Conservation (phyloP, 2,797 vertebrate genomes). For the Pogonophryne albipinna region DNA sequence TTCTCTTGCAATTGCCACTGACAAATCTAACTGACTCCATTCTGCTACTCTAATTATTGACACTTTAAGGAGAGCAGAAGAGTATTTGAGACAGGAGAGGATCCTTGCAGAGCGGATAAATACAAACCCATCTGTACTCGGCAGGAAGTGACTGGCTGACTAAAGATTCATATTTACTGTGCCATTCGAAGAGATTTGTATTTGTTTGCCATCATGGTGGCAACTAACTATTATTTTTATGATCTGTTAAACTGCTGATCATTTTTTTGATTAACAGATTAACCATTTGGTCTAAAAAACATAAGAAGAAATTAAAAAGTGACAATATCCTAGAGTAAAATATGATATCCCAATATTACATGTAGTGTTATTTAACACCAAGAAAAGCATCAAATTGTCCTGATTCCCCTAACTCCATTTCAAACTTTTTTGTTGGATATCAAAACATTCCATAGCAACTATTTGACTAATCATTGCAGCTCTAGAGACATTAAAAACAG, state of each 20-base stretch:
- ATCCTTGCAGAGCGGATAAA: constrained; percentile 35
- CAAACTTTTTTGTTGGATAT: not conserved
- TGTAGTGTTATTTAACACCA: not conserved
- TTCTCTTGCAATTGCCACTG: constrained; percentile 32
- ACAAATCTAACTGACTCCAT: constrained; percentile 38
- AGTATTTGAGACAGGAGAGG: constrained; percentile 24
- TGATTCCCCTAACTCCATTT: not conserved
- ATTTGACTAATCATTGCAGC: not conserved
- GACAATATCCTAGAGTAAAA: not conserved
- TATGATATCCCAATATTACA: too few species aligned
- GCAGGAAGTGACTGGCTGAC: constrained; percentile 22
- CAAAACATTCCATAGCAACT: not conserved
- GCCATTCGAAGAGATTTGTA: not conserved
- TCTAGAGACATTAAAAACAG: not conserved
- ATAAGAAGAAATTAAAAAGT: not conserved
- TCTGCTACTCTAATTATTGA: constrained; percentile 50
- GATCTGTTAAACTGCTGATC: not conserved
- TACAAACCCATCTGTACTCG: constrained; percentile 33
- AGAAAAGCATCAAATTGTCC: not conserved
- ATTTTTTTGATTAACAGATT: not conserved
- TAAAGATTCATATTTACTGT: constrained; percentile 2
- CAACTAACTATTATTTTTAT: not conserved
- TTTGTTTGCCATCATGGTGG: not conserved
- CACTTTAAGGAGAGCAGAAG: constrained; percentile 30
- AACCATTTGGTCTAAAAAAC: not conserved